Evolutionary conservation across 2,797 vertebrate genomes (phyloP).

Genomic region (Loris lydekkerianus): DNA sequence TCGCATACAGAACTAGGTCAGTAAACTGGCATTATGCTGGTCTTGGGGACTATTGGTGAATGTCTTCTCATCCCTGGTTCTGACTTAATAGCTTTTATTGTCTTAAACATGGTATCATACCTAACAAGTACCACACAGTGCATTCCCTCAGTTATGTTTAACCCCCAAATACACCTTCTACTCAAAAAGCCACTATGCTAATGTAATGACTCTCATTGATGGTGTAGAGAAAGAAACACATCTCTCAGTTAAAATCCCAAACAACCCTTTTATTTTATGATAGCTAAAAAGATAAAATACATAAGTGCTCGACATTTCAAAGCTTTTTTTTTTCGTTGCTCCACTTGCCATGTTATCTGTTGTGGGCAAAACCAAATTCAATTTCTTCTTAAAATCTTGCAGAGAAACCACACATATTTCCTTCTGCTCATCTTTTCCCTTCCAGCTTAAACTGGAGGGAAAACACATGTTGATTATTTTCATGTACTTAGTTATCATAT

Average conservation of each 20-base stretch:
- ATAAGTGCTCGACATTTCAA: conserved; percentile 79
- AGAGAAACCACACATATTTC: conserved; percentile 70
- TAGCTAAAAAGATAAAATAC: conserved; percentile 49
- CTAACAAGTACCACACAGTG: neutral
- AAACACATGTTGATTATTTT: neutral
- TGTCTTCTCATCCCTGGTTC: neutral
- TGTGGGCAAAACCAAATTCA: conserved; percentile 79
- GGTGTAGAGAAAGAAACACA: neutral
- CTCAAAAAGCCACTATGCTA: neutral
- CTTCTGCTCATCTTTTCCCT: conserved; percentile 42
- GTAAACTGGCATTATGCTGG: neutral
- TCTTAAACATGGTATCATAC: neutral
- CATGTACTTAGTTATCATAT: neutral
- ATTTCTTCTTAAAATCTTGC: conserved; percentile 59
- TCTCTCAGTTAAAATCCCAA: conserved; percentile 24
- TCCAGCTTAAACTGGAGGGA: neutral
- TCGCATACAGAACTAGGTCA: neutral
- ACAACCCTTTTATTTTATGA: conserved; percentile 35
- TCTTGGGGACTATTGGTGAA: neutral
- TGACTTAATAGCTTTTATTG: neutral
- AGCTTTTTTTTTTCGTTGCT: conserved; percentile 75
- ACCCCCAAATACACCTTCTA: neutral
- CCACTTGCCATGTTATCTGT: conserved; percentile 71
- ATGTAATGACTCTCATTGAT: conserved; percentile 2
- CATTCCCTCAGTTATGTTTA: neutral